Base-by-base conservation (phyloP, 2,888 invertebrate genomes). In the Sarcophaga subvicina region DNA sequence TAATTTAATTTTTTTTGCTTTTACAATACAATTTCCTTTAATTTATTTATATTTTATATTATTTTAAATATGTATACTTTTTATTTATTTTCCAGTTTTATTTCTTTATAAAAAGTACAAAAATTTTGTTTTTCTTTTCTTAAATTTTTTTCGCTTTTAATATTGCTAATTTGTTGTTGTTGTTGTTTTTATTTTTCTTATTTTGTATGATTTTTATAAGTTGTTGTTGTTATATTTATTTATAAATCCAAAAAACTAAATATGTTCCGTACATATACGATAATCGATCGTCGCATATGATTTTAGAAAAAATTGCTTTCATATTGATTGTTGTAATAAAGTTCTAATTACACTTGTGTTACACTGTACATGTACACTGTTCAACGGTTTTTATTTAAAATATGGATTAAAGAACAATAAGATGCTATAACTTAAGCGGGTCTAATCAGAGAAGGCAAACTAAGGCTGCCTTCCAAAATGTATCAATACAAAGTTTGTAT, bases 271-370 rank as follows among this genome's bases (percentile, higher is more conserved):
- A 37, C 8, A 37, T 37, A 37, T 37, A 37, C 37, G 37, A 37
- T 37, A 37, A 37, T 2, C 37, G 37, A 37, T 37, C 37, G 0
- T 37, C 37, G 0, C 10, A 27, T 27, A 37, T 37, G 37, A 37
- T 37, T 37, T 37, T 37, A n/a, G 17, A 83, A 72, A 77, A 79
- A 83, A 83, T 86, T 83, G 83, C 83, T 86, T 37, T 37, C 80
- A 49, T 73, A 73, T 80, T 86, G 86, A 86, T 86, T 86, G 86
- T 83, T 64, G 25, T 71, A 47, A 37, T 37, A 37, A 37, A 8
- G 8, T 37, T 37, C 10, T 37, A 37, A 37, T 37, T 37, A 37
- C 37, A 37, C 37, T 37, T 37, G 37, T 37, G 37, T 37, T 37
- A 37, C 6, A 22, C 22, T 25, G 4, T 25, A 4, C 10, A 10